Evolutionary conservation across 2,888 invertebrate species (phyloP), one percentile per base, ranked within the genome.

Genomic region (Andrena chrysosceles): DNA sequence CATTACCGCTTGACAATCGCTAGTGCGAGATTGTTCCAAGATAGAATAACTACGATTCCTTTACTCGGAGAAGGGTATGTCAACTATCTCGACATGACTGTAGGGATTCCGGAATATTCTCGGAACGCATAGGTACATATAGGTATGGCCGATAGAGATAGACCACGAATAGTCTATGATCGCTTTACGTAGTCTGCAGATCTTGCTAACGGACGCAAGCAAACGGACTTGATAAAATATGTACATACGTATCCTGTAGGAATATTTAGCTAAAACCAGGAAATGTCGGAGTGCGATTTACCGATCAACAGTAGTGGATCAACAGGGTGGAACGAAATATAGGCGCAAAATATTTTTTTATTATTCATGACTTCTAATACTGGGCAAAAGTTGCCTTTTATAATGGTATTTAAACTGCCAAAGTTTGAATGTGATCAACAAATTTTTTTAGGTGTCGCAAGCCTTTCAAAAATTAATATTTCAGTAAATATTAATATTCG

Each of bases 91-190:
- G 68, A 56, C 81, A 77, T 79, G 82, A 79, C 81, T 82, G 86
- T 84, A 85, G 87, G 91, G 87, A 91, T 92, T 91, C 91, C 90
- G 91, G 91, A 92, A 91, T 92, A 92, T 92, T 90, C 90, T 86
- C 80, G 91, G 91, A 92, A 92, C 92, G 88, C 88, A 88, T 87
- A 86, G 62, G 68, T 31, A 90, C 62, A 48, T 7, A 13, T 52
- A 52, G 52, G 42, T 26, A 42, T 16, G 52, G 13, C 52, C 67
- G 54, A 54, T 33, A 68, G 52, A 68, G 52, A 20, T 7, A 20
- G 5, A 52, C 52, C 20, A 7, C 54, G 10, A 29, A 5, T 29
- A 48, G 54, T 35, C 10, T 33, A 56, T 23, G 29, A 69, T 77
- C 77, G 63, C 16, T 49, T 77, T 48, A 56, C 48, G 63, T n/a